Conservation (phyloP, 2,888 invertebrate genomes). For the Pammene aurita region DNA sequence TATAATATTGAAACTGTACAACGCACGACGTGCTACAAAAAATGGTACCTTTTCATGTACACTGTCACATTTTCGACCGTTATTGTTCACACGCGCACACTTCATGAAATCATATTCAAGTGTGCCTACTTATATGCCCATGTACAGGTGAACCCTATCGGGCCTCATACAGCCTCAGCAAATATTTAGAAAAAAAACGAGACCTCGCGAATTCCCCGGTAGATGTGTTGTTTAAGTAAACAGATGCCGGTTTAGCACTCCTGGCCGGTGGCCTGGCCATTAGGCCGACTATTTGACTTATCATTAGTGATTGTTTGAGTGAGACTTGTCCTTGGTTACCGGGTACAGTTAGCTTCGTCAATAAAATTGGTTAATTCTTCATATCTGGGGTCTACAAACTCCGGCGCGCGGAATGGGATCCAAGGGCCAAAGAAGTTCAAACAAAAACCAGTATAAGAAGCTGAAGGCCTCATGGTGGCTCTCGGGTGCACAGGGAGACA, state of each 20-base stretch:
- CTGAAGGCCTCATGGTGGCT: too few species aligned
- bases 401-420: too few species aligned
- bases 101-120: not conserved
- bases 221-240: constrained; percentile 77
- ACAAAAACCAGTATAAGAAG: too few species aligned
- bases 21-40: too few species aligned
- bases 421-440: too few species aligned
- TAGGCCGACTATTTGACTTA: constrained; percentile 45
- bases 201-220: constrained; percentile 72
- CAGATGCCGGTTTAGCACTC: constrained; percentile 67
- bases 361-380: too few species aligned
- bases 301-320: constrained; percentile 32
- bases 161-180: constrained; percentile 74
- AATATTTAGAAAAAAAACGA: constrained; percentile 70
- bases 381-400: too few species aligned
- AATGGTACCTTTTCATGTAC: too few species aligned
- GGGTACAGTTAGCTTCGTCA: not conserved
- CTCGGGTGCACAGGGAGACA: too few species aligned
- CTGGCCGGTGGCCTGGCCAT: constrained; percentile 62
- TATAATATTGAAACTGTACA: too few species aligned
- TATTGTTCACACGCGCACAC: not conserved
- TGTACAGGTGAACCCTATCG: constrained; percentile 67
- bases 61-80: too few species aligned
- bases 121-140: constrained; percentile 46
- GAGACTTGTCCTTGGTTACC: constrained; percentile 27